phyloP scores from a whole-genome alignment of 2,113 vertebrate genomes.

The Xenus cinereus region DNA sequence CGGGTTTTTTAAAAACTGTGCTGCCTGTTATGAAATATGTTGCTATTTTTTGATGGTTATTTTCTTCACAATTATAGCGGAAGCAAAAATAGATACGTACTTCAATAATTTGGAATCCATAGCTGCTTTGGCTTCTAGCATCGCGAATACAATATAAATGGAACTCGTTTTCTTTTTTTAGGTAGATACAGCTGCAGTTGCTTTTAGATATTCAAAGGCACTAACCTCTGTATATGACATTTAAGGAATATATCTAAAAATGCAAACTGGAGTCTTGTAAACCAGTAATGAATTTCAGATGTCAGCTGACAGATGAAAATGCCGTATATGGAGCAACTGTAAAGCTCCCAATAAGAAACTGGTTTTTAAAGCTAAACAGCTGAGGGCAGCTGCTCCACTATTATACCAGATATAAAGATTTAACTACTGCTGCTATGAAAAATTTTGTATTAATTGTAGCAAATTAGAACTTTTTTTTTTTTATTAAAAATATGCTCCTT shows the following conservation, averaged over 20 bases:
- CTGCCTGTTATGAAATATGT: constrained; percentile 34
- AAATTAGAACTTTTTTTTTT: not conserved
- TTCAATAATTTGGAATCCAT: constrained; percentile 50
- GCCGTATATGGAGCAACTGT: not conserved
- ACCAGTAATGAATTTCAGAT: not conserved
- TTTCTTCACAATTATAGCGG: constrained; percentile 43
- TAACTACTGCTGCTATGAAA: not conserved
- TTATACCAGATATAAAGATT: not conserved
- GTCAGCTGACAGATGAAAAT: not conserved
- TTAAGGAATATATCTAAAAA: constrained; percentile 38
- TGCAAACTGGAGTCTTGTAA: not conserved
- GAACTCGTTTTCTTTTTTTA: constrained; percentile 47
- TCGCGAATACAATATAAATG: constrained; percentile 43
- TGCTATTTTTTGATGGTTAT: not conserved
- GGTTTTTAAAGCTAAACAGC: not conserved
- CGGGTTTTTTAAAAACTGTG: not conserved
- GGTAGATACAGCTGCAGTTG: constrained; percentile 61
- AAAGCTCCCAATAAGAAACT: not conserved
- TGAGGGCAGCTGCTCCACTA: constrained; percentile 49
- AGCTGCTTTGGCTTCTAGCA: constrained; percentile 25
- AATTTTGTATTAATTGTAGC: not conserved
- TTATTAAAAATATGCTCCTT: not conserved
- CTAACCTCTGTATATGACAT: constrained; percentile 30
- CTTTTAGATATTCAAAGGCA: constrained; percentile 14
- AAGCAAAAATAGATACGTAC: constrained; percentile 43